These are phyloP conservation scores for Venturia canescens DNA, from an alignment of 1,140 invertebrate species.

Conservation along the genomic window DNA sequence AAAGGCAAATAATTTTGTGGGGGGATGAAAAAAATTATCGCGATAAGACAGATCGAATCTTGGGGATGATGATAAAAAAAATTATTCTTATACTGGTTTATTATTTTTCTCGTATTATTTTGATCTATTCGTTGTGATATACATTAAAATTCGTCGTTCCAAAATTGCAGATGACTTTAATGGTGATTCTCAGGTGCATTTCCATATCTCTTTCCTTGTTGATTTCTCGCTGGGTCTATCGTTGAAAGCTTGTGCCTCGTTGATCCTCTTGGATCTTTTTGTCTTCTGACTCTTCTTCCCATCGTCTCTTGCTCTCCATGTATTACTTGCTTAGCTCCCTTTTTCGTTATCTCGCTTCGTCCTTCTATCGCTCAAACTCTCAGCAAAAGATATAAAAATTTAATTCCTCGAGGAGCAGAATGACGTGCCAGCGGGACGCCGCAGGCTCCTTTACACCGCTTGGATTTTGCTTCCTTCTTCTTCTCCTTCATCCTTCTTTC, in stretches of 20 bases:
- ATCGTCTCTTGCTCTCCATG: slow-evolving; percentile 17
- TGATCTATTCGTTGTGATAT: not conserved
- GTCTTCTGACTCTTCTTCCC: slow-evolving; percentile 15
- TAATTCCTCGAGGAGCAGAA: slow-evolving; percentile 73
- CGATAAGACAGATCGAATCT: not conserved
- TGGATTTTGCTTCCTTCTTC: slow-evolving; percentile 40
- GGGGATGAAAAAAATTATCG: not conserved
- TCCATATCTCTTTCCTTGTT: not conserved
- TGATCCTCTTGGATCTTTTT: slow-evolving; percentile 11
- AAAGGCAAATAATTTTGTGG: not conserved
- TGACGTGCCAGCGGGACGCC: slow-evolving; percentile 68
- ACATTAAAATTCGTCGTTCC: not conserved
- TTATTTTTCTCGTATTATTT: not conserved
- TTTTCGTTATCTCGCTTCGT: slow-evolving; percentile 37
- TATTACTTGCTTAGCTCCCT: slow-evolving; percentile 24
- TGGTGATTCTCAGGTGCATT: not conserved
- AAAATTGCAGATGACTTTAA: not conserved
- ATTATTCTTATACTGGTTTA: not conserved
- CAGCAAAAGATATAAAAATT: slow-evolving; percentile 77
- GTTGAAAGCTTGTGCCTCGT: not conserved
- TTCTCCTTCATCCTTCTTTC: slow-evolving; percentile 44
- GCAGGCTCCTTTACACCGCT: slow-evolving; percentile 58
- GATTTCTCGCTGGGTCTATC: not conserved
- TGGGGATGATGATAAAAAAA: not conserved
- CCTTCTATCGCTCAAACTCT: slow-evolving; percentile 74